Percentiles rank a stretch among this genome's conserved stretches.
Evolutionary conservation across 2,113 vertebrate species (phyloP).

Genomic region (Mesoclemmys tuberculata): DNA sequence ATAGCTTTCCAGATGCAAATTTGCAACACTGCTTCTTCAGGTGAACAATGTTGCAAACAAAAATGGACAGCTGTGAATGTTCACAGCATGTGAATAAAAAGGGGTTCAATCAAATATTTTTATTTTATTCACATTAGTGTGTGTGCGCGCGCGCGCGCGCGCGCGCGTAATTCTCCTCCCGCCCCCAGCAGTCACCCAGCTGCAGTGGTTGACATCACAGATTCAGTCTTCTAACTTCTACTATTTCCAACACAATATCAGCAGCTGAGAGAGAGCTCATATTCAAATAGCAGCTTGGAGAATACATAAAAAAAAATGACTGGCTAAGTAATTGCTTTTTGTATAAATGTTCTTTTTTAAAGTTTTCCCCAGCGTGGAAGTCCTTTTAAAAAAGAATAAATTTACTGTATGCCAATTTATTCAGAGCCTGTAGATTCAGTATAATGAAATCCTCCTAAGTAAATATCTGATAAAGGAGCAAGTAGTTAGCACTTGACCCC

Average conservation of each 20-base stretch:
- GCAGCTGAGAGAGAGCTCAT: conserved; percentile 65
- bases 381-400: conserved; percentile 78
- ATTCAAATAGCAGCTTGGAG: conserved; percentile 75
- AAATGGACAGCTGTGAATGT: background rate
- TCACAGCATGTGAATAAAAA: background rate
- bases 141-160: too few relatives aligned
- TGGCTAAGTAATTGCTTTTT: conserved; percentile 82
- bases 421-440: conserved; percentile 75
- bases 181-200: background rate
- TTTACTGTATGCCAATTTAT: conserved; percentile 79
- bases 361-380: conserved; percentile 75
- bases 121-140: background rate
- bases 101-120: background rate
- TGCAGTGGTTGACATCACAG: background rate
- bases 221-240: conserved; percentile 25
- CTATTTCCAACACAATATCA: conserved; percentile 35
- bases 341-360: conserved; percentile 77
- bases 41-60: background rate
- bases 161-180: too few relatives aligned
- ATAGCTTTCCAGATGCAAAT: background rate
- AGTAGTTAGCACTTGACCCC: conserved; percentile 74
- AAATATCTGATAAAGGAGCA: conserved; percentile 80
- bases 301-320: conserved; percentile 80
- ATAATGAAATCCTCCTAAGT: conserved; percentile 80
- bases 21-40: background rate